A percentile compares a stretch with the other conserved stretches of the same genome.
phyloP scores from a whole-genome alignment of 2,797 vertebrate genomes.

The Furcifer pardalis region DNA sequence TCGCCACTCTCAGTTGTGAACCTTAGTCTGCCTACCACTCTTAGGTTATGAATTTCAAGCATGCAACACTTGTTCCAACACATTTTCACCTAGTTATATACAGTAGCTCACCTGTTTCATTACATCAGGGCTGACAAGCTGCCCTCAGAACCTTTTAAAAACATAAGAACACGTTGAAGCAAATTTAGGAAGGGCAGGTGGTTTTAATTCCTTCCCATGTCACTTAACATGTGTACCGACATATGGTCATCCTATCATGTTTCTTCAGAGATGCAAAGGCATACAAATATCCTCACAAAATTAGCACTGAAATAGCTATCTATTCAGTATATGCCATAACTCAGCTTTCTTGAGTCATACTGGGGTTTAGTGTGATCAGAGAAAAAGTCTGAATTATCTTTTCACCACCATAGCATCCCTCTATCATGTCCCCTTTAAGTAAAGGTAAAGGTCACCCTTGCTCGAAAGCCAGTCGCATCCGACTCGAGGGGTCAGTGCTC shows the following conservation, averaged over 20 bases:
- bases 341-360: no score
- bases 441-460: no score
- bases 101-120: constrained; percentile 50
- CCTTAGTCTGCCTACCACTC: constrained; percentile 34
- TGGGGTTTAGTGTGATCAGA: no score
- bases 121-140: constrained; percentile 33
- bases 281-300: neutral
- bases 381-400: no score
- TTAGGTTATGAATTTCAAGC: constrained; percentile 14
- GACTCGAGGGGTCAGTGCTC: no score
- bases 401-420: no score
- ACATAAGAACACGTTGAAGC: constrained; percentile 2
- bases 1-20: neutral
- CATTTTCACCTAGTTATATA: constrained; percentile 60
- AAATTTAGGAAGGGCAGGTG: constrained; percentile 20
- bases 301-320: neutral
- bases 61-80: constrained; percentile 30
- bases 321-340: no score
- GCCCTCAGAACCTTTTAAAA: constrained; percentile 46
- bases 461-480: no score
- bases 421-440: no score
- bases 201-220: neutral
- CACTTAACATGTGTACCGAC: neutral
- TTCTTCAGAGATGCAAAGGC: neutral
- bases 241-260: neutral